Percentiles rank a stretch among this genome's conserved stretches.
Conservation (phyloP, 2,888 invertebrate genomes). For the Laothoe populi region DNA sequence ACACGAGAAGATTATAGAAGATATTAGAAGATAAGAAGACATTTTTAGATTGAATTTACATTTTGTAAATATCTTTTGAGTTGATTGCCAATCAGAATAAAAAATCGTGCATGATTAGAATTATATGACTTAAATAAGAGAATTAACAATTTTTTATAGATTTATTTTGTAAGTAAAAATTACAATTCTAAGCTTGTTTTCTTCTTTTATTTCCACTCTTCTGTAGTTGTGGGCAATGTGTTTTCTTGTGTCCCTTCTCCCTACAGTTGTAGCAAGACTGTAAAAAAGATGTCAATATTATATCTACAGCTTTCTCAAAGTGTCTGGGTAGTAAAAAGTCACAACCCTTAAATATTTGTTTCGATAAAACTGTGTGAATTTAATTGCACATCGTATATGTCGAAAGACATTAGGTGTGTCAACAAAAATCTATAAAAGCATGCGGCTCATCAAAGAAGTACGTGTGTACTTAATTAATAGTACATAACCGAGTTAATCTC, state of each 20-base stretch:
- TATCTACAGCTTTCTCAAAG: slow-evolving; percentile 14
- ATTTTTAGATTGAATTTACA: not conserved
- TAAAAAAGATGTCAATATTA: slow-evolving; percentile 43
- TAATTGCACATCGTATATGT: too few relatives aligned
- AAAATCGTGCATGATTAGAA: slow-evolving; percentile 21
- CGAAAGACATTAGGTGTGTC: too few relatives aligned
- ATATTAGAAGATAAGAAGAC: slow-evolving; percentile 2
- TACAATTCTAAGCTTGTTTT: slow-evolving; percentile 53
- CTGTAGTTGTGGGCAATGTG: slow-evolving; percentile 75
- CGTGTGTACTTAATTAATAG: too few relatives aligned
- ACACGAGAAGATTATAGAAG: slow-evolving; percentile 24
- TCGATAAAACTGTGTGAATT: too few relatives aligned
- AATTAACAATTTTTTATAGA: not conserved
- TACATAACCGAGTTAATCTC: too few relatives aligned
- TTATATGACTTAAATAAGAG: slow-evolving; percentile 10
- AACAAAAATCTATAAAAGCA: too few relatives aligned
- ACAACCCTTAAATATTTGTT: not conserved
- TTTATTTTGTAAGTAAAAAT: slow-evolving; percentile 47
- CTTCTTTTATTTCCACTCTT: slow-evolving; percentile 59
- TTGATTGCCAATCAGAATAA: slow-evolving; percentile 17
- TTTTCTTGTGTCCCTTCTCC: slow-evolving; percentile 82
- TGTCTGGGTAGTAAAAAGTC: not conserved
- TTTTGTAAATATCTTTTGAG: not conserved
- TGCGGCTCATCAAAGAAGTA: too few relatives aligned
- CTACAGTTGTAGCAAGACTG: slow-evolving; percentile 86